These are phyloP conservation scores for Drosophila pectinifera DNA, from an alignment of 1,140 invertebrate genomes.

Conservation along the genomic window DNA sequence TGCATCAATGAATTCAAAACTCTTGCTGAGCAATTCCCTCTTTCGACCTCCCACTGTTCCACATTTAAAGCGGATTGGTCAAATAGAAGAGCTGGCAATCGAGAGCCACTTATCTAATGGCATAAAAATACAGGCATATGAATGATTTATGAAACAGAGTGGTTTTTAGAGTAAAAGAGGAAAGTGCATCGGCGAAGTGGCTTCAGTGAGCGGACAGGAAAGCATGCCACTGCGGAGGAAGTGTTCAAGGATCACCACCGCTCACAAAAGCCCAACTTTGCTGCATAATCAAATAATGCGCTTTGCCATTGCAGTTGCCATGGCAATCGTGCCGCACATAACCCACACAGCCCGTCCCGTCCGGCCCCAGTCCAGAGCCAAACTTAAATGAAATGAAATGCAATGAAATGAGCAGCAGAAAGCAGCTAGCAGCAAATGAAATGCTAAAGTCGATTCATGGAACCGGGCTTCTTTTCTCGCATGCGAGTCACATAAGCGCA, in stretches of 20 bases:
- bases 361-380: background rate
- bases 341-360: slow-evolving; percentile 13
- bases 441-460: slow-evolving; percentile 37
- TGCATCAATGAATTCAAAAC: too few species aligned
- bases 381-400: slow-evolving; percentile 48
- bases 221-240: slow-evolving; percentile 25
- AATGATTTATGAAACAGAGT: slow-evolving; percentile 72
- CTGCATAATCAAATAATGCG: slow-evolving; percentile 58
- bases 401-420: slow-evolving; percentile 34
- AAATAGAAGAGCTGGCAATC: background rate
- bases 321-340: slow-evolving; percentile 46
- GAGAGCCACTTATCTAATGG: slow-evolving; percentile 65
- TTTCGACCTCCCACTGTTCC: background rate
- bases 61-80: slow-evolving; percentile 8
- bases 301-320: slow-evolving; percentile 53
- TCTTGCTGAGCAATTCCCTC: background rate
- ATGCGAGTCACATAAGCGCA: slow-evolving; percentile 64
- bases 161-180: slow-evolving; percentile 11
- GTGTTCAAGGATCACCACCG: slow-evolving; percentile 25
- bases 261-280: slow-evolving; percentile 13
- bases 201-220: slow-evolving; percentile 46
- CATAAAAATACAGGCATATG: slow-evolving; percentile 66
- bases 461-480: slow-evolving; percentile 21
- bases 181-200: slow-evolving; percentile 36
- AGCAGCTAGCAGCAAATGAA: slow-evolving; percentile 29